Conservation (phyloP, 2,888 invertebrate species). For the Phyto melanocephala region DNA sequence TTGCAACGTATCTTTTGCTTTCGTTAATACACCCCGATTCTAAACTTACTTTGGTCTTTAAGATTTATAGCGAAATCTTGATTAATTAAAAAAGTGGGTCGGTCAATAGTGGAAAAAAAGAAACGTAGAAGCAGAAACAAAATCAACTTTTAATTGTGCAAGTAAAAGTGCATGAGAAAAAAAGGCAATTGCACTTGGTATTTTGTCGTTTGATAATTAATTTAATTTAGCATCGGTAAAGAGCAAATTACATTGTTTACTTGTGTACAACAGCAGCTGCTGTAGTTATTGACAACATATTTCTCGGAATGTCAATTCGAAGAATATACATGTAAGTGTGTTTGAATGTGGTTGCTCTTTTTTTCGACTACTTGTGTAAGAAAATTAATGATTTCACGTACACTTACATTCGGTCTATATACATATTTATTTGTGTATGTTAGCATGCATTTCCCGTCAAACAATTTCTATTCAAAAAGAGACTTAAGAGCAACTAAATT, state of each 20-base stretch:
- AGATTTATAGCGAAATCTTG: not conserved
- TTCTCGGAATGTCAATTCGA: not conserved
- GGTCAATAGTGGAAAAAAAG: slow-evolving; percentile 2
- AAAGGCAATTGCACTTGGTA: slow-evolving; percentile 31
- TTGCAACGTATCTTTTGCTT: too few species aligned
- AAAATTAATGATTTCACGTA: slow-evolving; percentile 39
- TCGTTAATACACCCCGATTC: too few species aligned
- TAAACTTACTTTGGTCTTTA: not conserved
- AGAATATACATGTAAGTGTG: not conserved
- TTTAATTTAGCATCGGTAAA: slow-evolving; percentile 55
- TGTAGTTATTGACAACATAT: not conserved
- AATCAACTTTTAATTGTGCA: too few species aligned
- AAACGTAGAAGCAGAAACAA: not conserved
- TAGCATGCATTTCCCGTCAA: too few species aligned
- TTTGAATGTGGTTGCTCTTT: not conserved
- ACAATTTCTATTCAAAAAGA: too few species aligned
- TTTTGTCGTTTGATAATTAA: slow-evolving; percentile 52
- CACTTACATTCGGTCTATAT: too few species aligned
- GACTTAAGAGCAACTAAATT: too few species aligned
- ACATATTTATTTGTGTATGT: not conserved
- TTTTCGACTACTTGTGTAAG: not conserved
- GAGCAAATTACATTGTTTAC: slow-evolving; percentile 48
- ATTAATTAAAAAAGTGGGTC: not conserved
- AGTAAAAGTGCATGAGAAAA: too few species aligned
- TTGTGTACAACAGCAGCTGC: slow-evolving; percentile 4